Base-by-base conservation (phyloP, 2,888 invertebrate genomes). In the Lamproptera curius region DNA sequence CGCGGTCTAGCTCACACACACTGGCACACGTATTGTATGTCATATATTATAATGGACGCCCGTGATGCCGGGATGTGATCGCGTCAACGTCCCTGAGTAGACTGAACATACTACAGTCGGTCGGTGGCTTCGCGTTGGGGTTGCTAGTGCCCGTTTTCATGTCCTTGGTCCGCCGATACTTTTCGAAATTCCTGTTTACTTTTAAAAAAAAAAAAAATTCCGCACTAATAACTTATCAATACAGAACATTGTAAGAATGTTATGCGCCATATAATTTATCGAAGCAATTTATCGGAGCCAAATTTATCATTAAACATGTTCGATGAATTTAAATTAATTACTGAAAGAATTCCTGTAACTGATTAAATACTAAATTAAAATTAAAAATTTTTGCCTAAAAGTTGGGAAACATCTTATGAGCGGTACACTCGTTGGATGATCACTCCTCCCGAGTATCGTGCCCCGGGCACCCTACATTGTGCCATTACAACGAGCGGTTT, bases 381-480 rank as follows among this genome's bases (percentile, higher is more conserved):
- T 28, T 13, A 8, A 8, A 37, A 37, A 20, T 20, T 5, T 20
- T 48, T 44, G 44, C 55, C 47, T 8, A 42, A 50, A 41, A 42
- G 11, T 26, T 11, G 50, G 71, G 65, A 61, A 68, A 59, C 53
- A 63, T 43, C 42, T 13, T 26, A 14, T 31, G 16, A n/a, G 57
- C 63, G 70, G 65, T 61, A 71, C 70, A 60, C 47, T 57, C 53
- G 54, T 66, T 73, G 71, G 76, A 77, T 81, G 78, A 78, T 81
- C 76, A 71, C 73, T 81, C 75, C 75, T 80, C 74, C 79, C 74
- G 71, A 69, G 70, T 73, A 74, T 73, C 70, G 72, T 65, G 73
- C 76, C 77, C 75, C 72, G 71, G 78, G 76, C 73, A 76, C 74
- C 78, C 76, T 73, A 76, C 76, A 71, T 67, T 68, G 65, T 65